These are phyloP conservation scores for Drosophila kikkawai DNA, from an alignment of 1,140 invertebrate species.

Conservation along the genomic window DNA sequence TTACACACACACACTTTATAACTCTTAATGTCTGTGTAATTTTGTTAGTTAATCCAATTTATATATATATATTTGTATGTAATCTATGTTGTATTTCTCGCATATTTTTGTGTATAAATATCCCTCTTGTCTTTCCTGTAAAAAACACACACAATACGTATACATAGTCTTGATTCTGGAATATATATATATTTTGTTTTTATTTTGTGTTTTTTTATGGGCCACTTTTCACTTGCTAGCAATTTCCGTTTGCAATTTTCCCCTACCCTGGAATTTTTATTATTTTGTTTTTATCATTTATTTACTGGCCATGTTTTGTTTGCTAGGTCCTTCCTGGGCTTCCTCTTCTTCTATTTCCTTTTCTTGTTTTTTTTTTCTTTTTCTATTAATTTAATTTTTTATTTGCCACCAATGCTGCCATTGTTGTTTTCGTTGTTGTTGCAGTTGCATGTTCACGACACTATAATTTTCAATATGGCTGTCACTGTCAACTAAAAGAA, in stretches of 20 bases:
- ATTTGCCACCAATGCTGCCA: constrained; percentile 31
- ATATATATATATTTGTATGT: constrained; percentile 33
- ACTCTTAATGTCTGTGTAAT: constrained; percentile 54
- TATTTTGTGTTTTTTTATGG: constrained; percentile 17
- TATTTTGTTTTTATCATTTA: constrained; percentile 58
- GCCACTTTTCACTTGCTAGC: constrained; percentile 11
- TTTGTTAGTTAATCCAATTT: constrained; percentile 35
- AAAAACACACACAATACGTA: constrained; percentile 17
- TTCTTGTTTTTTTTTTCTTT: constrained; percentile 27
- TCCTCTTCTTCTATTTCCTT: not conserved
- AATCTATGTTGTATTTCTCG: constrained; percentile 45
- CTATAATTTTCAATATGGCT: constrained; percentile 78
- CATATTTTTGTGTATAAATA: constrained; percentile 29
- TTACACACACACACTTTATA: constrained; percentile 30
- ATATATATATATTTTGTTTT: constrained; percentile 36
- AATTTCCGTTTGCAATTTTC: constrained; percentile 76
- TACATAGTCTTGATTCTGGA: constrained; percentile 32
- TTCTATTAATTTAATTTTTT: constrained; percentile 75
- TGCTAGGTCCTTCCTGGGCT: constrained; percentile 14
- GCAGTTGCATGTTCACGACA: constrained; percentile 74
- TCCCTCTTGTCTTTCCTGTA: constrained; percentile 35
- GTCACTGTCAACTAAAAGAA: not conserved
- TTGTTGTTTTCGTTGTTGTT: constrained; percentile 49
- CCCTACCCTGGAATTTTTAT: constrained; percentile 16
- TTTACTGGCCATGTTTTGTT: constrained; percentile 82